Evolutionary conservation across 1,140 invertebrate species (phyloP).

Genomic region (Bicyclus anynana): DNA sequence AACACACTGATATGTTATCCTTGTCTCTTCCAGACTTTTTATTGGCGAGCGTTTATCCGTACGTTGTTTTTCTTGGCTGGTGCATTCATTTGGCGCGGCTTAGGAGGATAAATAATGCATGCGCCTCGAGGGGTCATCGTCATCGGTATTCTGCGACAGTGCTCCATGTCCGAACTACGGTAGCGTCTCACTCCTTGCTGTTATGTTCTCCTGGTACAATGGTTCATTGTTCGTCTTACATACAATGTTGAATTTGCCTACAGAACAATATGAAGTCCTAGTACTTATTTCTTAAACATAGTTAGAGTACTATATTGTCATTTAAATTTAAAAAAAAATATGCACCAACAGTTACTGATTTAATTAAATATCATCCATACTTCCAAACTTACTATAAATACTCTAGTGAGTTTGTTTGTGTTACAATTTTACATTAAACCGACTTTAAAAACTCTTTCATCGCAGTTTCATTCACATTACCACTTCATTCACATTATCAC

Average conservation of each 20-base stretch:
- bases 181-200: slow-evolving; percentile 8
- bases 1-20: no score
- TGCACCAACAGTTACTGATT: no score
- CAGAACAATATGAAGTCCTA: not conserved
- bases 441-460: no score
- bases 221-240: slow-evolving; percentile 6
- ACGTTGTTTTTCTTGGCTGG: slow-evolving; percentile 56
- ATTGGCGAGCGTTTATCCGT: slow-evolving; percentile 16
- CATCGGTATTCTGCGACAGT: slow-evolving; percentile 60
- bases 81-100: slow-evolving; percentile 69
- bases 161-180: slow-evolving; percentile 28
- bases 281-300: not conserved
- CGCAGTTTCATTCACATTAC: no score
- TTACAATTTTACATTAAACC: no score
- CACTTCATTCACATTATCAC: no score
- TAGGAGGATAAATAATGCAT: slow-evolving; percentile 73
- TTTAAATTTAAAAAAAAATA: no score
- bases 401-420: no score
- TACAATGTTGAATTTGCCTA: not conserved
- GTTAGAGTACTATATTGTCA: not conserved
- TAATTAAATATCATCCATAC: no score
- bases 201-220: slow-evolving; percentile 25
- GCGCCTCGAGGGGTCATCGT: slow-evolving; percentile 53
- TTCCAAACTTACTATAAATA: no score
- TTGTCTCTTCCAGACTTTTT: slow-evolving; percentile 15